These are phyloP conservation scores for Zingel zingel DNA, from an alignment of 2,113 vertebrate genomes.

Conservation along the genomic window DNA sequence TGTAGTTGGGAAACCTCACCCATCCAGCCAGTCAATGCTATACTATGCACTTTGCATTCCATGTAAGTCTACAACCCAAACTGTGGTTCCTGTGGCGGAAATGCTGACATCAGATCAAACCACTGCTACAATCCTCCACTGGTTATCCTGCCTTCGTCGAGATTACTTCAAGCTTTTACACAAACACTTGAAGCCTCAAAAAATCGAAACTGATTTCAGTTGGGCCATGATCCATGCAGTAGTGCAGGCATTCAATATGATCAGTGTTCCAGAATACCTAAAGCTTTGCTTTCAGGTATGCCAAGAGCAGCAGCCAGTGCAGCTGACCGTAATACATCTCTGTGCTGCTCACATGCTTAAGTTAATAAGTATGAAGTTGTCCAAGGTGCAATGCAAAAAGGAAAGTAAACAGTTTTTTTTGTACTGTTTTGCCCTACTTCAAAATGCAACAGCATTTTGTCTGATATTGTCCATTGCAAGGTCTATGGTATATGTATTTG, in stretches of 20 bases:
- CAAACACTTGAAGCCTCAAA: not conserved
- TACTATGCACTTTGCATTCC: not conserved
- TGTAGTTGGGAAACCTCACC: slow-evolving; percentile 7
- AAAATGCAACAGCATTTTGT: no score
- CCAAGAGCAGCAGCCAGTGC: not conserved
- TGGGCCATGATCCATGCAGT: slow-evolving; percentile 8
- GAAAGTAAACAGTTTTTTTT: not conserved
- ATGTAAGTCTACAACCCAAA: not conserved
- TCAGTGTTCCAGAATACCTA: not conserved
- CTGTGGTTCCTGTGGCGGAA: slow-evolving; percentile 5
- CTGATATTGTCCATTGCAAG: no score
- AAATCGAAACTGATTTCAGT: not conserved
- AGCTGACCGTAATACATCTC: slow-evolving; percentile 3
- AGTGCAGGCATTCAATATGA: not conserved
- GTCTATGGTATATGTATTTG: no score
- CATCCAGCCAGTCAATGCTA: not conserved
- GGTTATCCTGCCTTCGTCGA: not conserved
- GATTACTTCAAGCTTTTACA: not conserved
- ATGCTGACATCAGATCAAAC: not conserved
- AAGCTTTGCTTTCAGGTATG: not conserved
- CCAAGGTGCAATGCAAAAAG: not conserved
- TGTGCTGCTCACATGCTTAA: slow-evolving; percentile 21
- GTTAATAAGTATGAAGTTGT: not conserved
- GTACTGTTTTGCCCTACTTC: no score
- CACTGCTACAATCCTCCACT: not conserved